These are phyloP conservation scores for Orthonevra nobilis DNA, from an alignment of 2,888 invertebrate genomes.

Conservation along the genomic window DNA sequence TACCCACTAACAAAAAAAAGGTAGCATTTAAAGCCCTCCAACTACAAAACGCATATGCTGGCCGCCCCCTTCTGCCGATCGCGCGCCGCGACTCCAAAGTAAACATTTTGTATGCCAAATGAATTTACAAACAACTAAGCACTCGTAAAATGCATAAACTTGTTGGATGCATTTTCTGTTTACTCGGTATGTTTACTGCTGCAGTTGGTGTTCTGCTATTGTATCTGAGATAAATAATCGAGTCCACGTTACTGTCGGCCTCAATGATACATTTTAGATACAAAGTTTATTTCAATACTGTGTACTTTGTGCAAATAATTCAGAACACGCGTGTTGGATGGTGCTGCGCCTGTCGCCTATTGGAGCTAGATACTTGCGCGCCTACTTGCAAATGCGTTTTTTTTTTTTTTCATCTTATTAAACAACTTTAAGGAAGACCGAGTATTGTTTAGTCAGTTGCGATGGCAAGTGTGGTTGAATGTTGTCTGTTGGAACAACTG, in stretches of 20 bases:
- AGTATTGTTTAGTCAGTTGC: slow-evolving; percentile 2
- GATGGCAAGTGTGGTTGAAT: not conserved
- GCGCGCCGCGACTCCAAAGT: not conserved
- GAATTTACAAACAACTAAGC: slow-evolving; percentile 2
- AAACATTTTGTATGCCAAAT: not conserved
- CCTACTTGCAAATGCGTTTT: not conserved
- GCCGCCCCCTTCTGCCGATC: no score
- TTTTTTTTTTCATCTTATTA: not conserved
- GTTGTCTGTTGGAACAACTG: slow-evolving; percentile 18
- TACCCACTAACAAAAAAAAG: not conserved
- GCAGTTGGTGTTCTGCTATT: slow-evolving; percentile 5
- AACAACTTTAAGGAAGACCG: not conserved
- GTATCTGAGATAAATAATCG: slow-evolving; percentile 19
- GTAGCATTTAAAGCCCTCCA: not conserved
- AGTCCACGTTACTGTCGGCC: slow-evolving; percentile 6
- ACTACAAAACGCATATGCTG: not conserved
- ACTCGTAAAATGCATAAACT: not conserved
- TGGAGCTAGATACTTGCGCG: not conserved
- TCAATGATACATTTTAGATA: not conserved
- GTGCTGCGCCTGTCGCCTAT: no score
- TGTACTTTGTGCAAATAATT: slow-evolving; percentile 22
- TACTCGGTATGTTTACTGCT: not conserved
- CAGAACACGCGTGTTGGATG: no score
- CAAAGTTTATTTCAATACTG: slow-evolving; percentile 1
- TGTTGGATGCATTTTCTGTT: not conserved